Base-by-base conservation (phyloP, 2,797 vertebrate genomes). In the Cryptoprocta ferox region DNA sequence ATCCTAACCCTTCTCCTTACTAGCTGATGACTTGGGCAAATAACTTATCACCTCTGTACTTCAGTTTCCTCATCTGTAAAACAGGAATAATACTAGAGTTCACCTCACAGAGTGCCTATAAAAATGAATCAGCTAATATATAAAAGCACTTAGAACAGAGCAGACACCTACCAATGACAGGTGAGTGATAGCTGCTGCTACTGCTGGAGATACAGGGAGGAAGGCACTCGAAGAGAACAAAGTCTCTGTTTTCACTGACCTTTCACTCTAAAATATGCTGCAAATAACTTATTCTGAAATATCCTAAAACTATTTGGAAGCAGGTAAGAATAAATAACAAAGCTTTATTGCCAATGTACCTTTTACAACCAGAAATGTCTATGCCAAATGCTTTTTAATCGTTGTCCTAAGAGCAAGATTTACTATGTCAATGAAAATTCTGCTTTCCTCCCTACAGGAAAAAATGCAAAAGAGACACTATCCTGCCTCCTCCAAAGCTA, bases 321-420 rank as follows among this genome's bases (percentile, higher is more conserved):
- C 59, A 50, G 53, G 50, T 37, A 93, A 90, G 96, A 95, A 96
- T 82, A 70, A 93, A 86, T 32, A 78, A 96, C 35, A 84, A 89
- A 78, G 53, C 32, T 86, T 96, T 90, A 91, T 1, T 87, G 68
- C 8, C 48, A 78, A 59, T 37, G 5, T 30, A 53, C 3, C 53
- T 85, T 94, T 97, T 32, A 91, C 21, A 87, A 83, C 83, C 53
- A 80, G 86, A 95, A 94, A 95, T 71, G 28, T 61, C 18, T 21
- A 48, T 12, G 73, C 71, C 18, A 6, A 59, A 45, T 4, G 73
- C 19, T 61, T 92, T 82, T 89, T 76, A 48, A 90, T 65, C 81
- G 92, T 56, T 95, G 50, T 84, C 48, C 81, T 94, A 93, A 97
- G 14, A 79, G 35, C 19, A 96, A 96, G 12, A 71, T 83, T 75